Base-by-base conservation (phyloP, 2,113 vertebrate species). In the Bubo bubo region DNA sequence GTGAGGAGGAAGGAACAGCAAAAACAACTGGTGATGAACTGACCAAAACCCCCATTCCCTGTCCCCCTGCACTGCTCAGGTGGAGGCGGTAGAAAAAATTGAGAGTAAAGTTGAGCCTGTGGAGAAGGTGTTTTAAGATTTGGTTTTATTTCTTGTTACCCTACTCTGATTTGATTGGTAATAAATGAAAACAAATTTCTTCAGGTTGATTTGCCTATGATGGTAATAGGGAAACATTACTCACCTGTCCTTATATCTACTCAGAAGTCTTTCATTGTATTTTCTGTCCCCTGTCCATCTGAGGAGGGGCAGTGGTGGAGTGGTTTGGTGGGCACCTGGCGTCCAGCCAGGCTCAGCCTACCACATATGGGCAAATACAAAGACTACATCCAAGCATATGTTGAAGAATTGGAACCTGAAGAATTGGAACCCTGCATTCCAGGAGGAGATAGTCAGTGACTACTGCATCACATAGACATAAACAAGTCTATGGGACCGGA, bases 341-440 rank as follows among this genome's bases (percentile, higher is more conserved):
- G 2, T 72, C 45, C 30, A 82, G 39, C 52, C 39, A 17, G 24
- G 19, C n/a, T 66, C n/a, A 66, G 0, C 8, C 3, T 22, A 18
- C 12, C 8, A 6, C 8, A 1, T 45, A 3, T 2, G 35, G 75
- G 28, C 17, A 70, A 55, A 39, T 85, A 16, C 6, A 34, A 86
- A 74, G 41, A 35, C 32, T 60, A 0, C 43, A 28, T 72, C 2
- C 2, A 26, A 32, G 5, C 7, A 10, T 37, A 9, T 32, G 21
- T 7, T 70, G 20, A 85, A 47, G 47, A 66, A 28, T 8, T 89
- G 20, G 43, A 55, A 55, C 8, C 9, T 41, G 39, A 72, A 41
- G 39, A 39, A 39, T 43, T 43, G 43, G 15, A 43, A 43, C 43
- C 43, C 43, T 17, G 43, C 43, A 43, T 43, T 43, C 43, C 43